Percentiles rank a stretch among this genome's conserved stretches.
Evolutionary conservation across 2,888 invertebrate genomes (phyloP).

Genomic region (Carabus problematicus): DNA sequence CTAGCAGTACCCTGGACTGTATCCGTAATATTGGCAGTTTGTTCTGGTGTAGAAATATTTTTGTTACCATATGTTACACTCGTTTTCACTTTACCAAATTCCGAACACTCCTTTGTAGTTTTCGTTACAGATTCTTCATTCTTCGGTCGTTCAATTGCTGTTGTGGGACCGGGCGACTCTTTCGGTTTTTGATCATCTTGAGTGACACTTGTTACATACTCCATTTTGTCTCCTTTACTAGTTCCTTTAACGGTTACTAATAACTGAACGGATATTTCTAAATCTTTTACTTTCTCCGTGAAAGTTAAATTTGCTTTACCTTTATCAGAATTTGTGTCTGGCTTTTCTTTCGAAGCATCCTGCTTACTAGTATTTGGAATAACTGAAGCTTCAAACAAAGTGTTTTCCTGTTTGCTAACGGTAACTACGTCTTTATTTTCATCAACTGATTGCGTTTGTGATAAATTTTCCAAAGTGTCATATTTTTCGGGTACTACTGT

Average conservation of each 20-base stretch:
- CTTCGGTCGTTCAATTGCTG: slow-evolving; percentile 9
- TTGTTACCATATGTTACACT: slow-evolving; percentile 32
- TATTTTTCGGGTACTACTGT: slow-evolving; percentile 22
- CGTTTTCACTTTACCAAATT: slow-evolving; percentile 38
- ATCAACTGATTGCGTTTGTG: slow-evolving; percentile 6
- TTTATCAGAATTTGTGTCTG: slow-evolving; percentile 3
- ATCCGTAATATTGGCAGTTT: not conserved
- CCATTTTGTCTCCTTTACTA: slow-evolving; percentile 37
- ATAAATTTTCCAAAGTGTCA: too few relatives aligned
- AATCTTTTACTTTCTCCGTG: slow-evolving; percentile 33
- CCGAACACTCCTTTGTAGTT: slow-evolving; percentile 31
- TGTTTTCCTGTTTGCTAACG: slow-evolving; percentile 30
- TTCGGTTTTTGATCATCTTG: slow-evolving; percentile 28
- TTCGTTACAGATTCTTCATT: slow-evolving; percentile 24
- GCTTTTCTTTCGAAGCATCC: slow-evolving; percentile 1
- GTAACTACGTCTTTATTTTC: slow-evolving; percentile 18
- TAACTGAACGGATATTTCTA: slow-evolving; percentile 37
- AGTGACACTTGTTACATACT: slow-evolving; percentile 28
- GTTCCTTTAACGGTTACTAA: slow-evolving; percentile 39
- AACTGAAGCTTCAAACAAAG: slow-evolving; percentile 25
- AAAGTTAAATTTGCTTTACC: slow-evolving; percentile 30
- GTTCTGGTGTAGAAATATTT: not conserved
- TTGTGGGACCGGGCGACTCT: not conserved
- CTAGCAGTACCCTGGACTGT: too few relatives aligned
- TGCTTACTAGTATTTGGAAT: not conserved